Conservation (phyloP, 1,140 invertebrate genomes). For the Mesaphorura yosii region DNA sequence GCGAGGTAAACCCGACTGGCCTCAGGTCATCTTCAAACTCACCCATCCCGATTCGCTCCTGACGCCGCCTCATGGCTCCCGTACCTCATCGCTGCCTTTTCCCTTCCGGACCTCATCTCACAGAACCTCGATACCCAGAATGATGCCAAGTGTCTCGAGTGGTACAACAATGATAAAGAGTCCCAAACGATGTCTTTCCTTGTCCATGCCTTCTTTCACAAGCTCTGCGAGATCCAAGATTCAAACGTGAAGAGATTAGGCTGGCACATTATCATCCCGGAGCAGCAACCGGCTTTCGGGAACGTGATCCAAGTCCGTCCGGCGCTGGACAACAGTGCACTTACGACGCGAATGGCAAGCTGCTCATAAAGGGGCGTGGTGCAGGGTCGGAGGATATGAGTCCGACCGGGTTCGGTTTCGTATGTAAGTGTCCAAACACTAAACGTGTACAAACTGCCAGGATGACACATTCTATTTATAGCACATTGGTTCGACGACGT, state of each 20-base stretch:
- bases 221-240: background rate
- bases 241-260: background rate
- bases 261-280: constrained; percentile 1
- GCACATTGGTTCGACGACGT: background rate
- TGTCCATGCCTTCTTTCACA: background rate
- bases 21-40: too few species aligned
- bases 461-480: too few species aligned
- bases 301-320: background rate
- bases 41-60: too few species aligned
- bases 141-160: background rate
- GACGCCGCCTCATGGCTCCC: too few species aligned
- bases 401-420: background rate
- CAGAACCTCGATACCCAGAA: too few species aligned
- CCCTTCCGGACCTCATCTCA: too few species aligned
- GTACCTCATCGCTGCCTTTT: too few species aligned
- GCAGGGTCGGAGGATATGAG: background rate
- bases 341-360: constrained; percentile 5
- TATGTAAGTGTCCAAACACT: too few species aligned
- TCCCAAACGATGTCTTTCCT: background rate
- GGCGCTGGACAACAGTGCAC: constrained; percentile 12
- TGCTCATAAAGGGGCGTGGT: background rate
- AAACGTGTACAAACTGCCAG: too few species aligned
- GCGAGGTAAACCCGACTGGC: too few species aligned
- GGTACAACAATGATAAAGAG: background rate
- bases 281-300: background rate